These are phyloP conservation scores for Syncerus caffer DNA, from an alignment of 2,797 vertebrate genomes.

Conservation along the genomic window DNA sequence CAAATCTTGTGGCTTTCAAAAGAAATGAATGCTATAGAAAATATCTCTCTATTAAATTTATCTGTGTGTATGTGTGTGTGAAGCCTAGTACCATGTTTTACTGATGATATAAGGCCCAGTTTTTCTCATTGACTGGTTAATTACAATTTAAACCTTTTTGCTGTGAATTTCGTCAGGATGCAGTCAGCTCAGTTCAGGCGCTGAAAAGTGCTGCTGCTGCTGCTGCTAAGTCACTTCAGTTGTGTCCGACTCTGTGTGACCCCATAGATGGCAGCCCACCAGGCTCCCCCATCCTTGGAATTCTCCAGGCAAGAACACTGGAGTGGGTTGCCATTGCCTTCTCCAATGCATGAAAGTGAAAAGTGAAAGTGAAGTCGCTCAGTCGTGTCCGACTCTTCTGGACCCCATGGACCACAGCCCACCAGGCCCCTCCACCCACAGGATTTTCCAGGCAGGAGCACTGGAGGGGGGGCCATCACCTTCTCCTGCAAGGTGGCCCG, in stretches of 20 bases:
- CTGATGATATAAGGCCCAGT: background rate
- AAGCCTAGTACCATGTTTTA: background rate
- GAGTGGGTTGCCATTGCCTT: too few species aligned
- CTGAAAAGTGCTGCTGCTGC: background rate
- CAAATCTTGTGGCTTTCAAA: conserved; percentile 9
- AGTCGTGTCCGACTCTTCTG: rapidly evolving
- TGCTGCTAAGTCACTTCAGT: too few species aligned
- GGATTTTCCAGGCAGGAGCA: too few species aligned
- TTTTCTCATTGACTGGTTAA: background rate
- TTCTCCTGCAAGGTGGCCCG: rapidly evolving
- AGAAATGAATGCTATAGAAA: background rate
- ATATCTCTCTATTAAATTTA: background rate
- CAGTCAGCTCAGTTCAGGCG: background rate
- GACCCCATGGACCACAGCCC: too few species aligned
- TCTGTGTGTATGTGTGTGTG: background rate
- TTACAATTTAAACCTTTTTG: conserved; percentile 8
- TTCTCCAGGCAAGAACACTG: too few species aligned
- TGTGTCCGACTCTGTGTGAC: rapidly evolving
- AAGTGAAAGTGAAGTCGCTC: too few species aligned
- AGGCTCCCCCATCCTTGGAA: too few species aligned
- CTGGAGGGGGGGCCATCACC: too few species aligned
- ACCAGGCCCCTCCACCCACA: too few species aligned
- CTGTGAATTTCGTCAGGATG: background rate
- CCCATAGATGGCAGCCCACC: too few species aligned
- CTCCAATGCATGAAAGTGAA: too few species aligned